phyloP scores from a whole-genome alignment of 2,888 invertebrate genomes.

The Priocnemis perturbator region DNA sequence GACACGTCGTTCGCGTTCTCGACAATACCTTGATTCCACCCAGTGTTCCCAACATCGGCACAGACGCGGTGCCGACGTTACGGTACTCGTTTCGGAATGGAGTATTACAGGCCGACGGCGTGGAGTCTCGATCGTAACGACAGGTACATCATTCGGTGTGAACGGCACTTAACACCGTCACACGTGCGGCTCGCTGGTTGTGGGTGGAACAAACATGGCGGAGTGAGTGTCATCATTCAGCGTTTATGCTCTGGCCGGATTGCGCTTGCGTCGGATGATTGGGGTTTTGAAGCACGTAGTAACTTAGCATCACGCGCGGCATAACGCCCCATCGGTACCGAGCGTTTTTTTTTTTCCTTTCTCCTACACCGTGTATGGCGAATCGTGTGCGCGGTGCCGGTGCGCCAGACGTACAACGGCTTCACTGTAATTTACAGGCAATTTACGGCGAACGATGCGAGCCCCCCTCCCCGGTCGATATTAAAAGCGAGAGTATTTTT shows the following conservation, averaged over 20 bases:
- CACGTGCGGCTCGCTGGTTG: slow-evolving; percentile 55
- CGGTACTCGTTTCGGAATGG: no score
- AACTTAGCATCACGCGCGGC: slow-evolving; percentile 32
- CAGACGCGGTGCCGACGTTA: no score
- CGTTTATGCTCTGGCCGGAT: slow-evolving; percentile 34
- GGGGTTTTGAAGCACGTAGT: slow-evolving; percentile 34
- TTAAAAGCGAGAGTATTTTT: slow-evolving; percentile 42
- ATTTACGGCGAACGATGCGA: slow-evolving; percentile 31
- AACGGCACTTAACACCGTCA: slow-evolving; percentile 25
- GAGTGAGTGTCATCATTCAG: slow-evolving; percentile 59
- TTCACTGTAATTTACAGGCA: slow-evolving; percentile 50
- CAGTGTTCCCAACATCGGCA: no score
- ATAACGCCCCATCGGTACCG: slow-evolving; percentile 34
- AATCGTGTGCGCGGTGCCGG: slow-evolving; percentile 28
- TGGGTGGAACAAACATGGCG: slow-evolving; percentile 65
- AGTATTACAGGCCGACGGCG: no score
- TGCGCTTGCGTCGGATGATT: slow-evolving; percentile 49
- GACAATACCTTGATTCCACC: no score
- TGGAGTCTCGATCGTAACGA: no score
- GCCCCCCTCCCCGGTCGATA: slow-evolving; percentile 28
- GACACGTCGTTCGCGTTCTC: neutral
- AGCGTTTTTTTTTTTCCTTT: no score
- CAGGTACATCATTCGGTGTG: slow-evolving; percentile 13
- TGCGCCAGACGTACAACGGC: slow-evolving; percentile 40
- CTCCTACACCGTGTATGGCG: slow-evolving; percentile 48